phyloP scores from a whole-genome alignment of 2,797 vertebrate species.

The Peromyscus nudipes region DNA sequence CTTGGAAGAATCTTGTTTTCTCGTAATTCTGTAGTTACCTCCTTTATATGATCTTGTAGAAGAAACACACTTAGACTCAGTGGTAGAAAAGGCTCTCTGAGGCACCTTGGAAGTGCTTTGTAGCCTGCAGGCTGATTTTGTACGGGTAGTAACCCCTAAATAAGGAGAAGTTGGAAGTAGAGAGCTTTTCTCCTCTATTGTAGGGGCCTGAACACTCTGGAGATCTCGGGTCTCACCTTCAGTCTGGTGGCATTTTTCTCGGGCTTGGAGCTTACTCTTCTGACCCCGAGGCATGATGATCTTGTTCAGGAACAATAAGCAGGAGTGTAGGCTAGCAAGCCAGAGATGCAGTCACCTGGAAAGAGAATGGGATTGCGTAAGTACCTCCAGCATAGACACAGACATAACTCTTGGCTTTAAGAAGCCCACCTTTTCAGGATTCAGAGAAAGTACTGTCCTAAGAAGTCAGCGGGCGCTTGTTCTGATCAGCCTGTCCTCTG shows the following conservation, averaged over 20 bases:
- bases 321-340: neutral
- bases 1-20: neutral
- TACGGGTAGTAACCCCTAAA: no score
- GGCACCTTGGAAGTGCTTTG: neutral
- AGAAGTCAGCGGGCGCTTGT: neutral
- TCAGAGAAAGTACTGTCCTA: neutral
- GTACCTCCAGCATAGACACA: neutral
- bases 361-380: neutral
- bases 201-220: neutral
- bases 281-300: slow-evolving; percentile 25
- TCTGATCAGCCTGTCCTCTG: neutral
- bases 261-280: neutral
- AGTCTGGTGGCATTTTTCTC: fast-evolving
- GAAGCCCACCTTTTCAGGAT: neutral
- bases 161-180: fast-evolving
- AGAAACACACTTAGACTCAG: neutral
- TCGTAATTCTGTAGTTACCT: neutral
- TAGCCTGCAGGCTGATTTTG: neutral
- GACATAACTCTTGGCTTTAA: neutral
- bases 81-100: neutral
- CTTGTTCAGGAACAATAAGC: neutral
- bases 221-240: neutral
- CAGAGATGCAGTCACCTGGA: neutral
- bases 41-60: neutral
- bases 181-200: neutral